These are phyloP conservation scores for Epinephelus lanceolatus DNA, from an alignment of 2,113 vertebrate species.

Conservation along the genomic window DNA sequence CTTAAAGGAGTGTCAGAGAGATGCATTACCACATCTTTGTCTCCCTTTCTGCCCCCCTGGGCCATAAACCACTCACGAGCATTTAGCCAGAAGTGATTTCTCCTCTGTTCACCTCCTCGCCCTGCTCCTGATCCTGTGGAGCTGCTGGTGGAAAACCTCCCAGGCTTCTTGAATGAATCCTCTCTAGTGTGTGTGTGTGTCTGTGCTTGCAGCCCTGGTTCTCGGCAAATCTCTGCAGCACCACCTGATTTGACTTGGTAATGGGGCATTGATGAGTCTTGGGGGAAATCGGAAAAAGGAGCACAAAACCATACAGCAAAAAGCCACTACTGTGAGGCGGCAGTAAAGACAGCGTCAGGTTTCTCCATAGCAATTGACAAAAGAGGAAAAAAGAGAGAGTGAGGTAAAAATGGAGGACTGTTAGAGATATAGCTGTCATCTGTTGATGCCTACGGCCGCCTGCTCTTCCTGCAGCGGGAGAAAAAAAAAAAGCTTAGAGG, in stretches of 20 bases:
- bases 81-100: conserved; percentile 71
- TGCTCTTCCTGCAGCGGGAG: conserved; percentile 70
- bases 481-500: conserved; percentile 60
- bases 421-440: conserved; percentile 79
- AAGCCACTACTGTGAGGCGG: conserved; percentile 66
- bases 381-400: conserved; percentile 57
- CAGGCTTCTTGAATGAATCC: conserved; percentile 86
- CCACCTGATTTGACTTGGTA: conserved; percentile 99
- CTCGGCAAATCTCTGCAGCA: conserved; percentile 87
- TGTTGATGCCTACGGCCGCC: conserved; percentile 78
- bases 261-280: conserved; percentile 96
- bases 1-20: conserved; percentile 69
- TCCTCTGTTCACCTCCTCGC: conserved; percentile 66
- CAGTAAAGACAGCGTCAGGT: conserved; percentile 85
- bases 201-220: conserved; percentile 52
- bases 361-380: conserved; percentile 82
- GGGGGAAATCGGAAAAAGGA: conserved; percentile 89
- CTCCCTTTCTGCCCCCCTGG: conserved; percentile 55
- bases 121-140: conserved; percentile 78
- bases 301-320: conserved; percentile 72
- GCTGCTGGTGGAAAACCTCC: conserved; percentile 87
- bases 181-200: conserved; percentile 70
- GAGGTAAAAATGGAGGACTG: conserved; percentile 75
- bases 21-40: conserved; percentile 60
- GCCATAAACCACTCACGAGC: conserved; percentile 64